phyloP scores from a whole-genome alignment of 2,888 invertebrate genomes.

The Drosophila mercatorum region DNA sequence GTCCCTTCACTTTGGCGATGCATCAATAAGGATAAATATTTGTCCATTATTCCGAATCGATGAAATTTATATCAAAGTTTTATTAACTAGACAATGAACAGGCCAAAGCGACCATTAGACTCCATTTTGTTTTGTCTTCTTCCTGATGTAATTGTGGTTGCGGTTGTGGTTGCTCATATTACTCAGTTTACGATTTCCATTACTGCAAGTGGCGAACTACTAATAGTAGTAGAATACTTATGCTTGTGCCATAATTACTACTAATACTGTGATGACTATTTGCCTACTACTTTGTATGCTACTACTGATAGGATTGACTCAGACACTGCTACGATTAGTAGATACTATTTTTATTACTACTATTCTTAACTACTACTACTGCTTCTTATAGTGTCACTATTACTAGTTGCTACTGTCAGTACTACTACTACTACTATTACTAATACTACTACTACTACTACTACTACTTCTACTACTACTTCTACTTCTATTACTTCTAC shows the following conservation, averaged over 20 bases:
- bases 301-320: too few relatives aligned
- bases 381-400: too few relatives aligned
- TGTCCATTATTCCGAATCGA: conserved; percentile 9
- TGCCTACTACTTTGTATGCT: too few relatives aligned
- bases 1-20: conserved; percentile 4
- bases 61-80: conserved; percentile 4
- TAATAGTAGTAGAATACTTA: neutral
- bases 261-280: too few relatives aligned
- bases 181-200: neutral
- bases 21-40: conserved; percentile 16
- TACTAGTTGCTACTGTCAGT: neutral
- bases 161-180: neutral
- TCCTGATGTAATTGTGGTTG: neutral
- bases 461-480: neutral
- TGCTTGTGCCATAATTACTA: too few relatives aligned
- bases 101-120: neutral
- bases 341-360: too few relatives aligned
- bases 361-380: too few relatives aligned
- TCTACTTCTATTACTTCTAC: neutral
- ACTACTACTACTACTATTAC: too few relatives aligned
- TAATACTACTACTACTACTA: neutral
- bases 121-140: neutral
- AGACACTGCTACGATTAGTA: too few relatives aligned
- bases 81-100: neutral
- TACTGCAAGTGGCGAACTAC: neutral